Conservation (phyloP, 2,797 vertebrate species). For the Notamacropus eugenii region DNA sequence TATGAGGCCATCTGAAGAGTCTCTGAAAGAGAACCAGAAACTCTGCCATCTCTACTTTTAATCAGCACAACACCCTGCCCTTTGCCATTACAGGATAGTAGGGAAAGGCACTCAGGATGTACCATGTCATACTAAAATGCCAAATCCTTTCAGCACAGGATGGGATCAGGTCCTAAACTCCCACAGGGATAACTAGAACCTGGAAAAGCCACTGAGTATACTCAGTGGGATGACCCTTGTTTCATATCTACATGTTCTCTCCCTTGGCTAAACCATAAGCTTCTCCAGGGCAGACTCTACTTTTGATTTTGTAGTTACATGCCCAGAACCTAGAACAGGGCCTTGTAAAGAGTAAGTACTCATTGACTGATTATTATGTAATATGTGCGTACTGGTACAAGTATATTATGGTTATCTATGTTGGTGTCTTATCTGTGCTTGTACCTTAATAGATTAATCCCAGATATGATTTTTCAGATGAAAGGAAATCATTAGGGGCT, state of each 20-base stretch:
- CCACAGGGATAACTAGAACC: neutral
- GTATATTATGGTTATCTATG: neutral
- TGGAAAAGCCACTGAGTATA: neutral
- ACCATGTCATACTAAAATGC: neutral
- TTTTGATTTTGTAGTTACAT: neutral
- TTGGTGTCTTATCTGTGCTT: neutral
- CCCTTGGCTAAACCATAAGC: neutral
- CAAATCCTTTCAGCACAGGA: neutral
- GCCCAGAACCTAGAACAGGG: neutral
- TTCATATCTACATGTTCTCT: neutral
- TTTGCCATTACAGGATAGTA: neutral
- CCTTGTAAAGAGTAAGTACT: neutral
- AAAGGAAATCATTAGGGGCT: conserved; percentile 25
- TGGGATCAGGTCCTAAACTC: neutral
- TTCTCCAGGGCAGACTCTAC: neutral
- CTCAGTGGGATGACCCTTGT: neutral
- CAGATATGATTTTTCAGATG: conserved; percentile 48
- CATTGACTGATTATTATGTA: neutral
- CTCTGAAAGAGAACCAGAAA: neutral
- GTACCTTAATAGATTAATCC: conserved; percentile 18
- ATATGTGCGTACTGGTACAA: neutral
- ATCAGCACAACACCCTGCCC: neutral
- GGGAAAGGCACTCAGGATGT: neutral
- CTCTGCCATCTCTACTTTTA: neutral
- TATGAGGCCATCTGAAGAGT: neutral